Base-by-base conservation (phyloP, 2,797 vertebrate species). In the Chromis chromis region DNA sequence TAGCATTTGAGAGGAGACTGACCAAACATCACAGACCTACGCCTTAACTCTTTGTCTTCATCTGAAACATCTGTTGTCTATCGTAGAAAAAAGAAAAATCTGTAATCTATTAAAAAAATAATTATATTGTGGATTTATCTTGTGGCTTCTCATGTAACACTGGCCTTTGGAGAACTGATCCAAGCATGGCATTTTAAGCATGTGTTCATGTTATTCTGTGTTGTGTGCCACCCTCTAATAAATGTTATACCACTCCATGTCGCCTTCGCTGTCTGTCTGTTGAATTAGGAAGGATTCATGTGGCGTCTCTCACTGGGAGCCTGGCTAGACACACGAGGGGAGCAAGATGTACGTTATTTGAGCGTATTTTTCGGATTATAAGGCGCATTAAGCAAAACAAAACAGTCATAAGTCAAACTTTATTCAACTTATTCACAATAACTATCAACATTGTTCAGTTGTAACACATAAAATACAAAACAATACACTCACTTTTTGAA, bases 191-290 rank as follows among this genome's bases (percentile, higher is more conserved):
- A 44, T 84, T 84, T 77, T 48, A 52, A 79, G 85, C 89, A 88
- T 61, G 89, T 89, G 79, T 82, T 86, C 81, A 74, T 85, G 68
- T 83, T 84, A 76, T 44, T 81, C 64, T 87, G 78, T 81, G 52
- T 89, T 74, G 73, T 86, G 80, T 79, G 74, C 64, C 69, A 64
- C 70, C 57, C 50, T 88, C 63, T 86, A 92, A 92, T 93, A 93
- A 92, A 93, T 70, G 74, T 88, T 81, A 55, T 79, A 78, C 56
- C 78, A 88, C 80, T 58, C 78, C 36, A 53, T 61, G 63, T 68
- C 22, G 17, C 67, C 49, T 42, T 78, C 31, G 0, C 11, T 68
- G 57, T 78, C 68, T n/a, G n/a, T 84, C 39, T 64, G 27, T 85
- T 52, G 48, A 16, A 36, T 31, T 0, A 22, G 17, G 36, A 53